Conservation (phyloP, 2,113 vertebrate species). For the Nesogale talazaci region DNA sequence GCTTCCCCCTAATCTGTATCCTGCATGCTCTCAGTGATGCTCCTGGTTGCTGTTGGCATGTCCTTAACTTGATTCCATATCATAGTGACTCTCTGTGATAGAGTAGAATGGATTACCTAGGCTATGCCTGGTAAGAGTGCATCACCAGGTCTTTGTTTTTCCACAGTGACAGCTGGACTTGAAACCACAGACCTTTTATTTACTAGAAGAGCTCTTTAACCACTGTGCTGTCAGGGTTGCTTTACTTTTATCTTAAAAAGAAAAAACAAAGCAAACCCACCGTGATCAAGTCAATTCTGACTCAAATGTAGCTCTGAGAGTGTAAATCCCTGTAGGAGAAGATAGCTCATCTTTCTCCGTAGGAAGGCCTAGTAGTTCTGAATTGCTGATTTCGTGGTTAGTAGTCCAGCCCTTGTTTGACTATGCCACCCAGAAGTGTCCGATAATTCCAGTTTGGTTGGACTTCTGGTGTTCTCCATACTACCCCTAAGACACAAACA, state of each 20-base stretch:
- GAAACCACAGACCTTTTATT: not conserved
- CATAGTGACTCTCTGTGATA: not conserved
- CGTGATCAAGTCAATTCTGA: too few relatives aligned
- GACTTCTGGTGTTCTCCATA: not conserved
- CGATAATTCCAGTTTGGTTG: not conserved
- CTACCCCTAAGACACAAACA: not conserved
- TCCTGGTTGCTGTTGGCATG: not conserved
- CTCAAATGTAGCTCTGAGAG: too few relatives aligned
- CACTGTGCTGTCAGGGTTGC: not conserved
- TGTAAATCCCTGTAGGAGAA: too few relatives aligned
- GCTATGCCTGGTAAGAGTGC: not conserved
- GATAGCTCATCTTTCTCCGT: too few relatives aligned
- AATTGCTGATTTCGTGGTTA: too few relatives aligned
- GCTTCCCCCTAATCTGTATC: not conserved
- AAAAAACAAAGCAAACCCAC: too few relatives aligned
- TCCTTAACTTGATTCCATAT: not conserved
- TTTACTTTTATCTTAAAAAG: not conserved
- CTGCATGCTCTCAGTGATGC: not conserved
- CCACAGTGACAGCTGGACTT: not conserved
- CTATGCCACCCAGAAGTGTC: too few relatives aligned
- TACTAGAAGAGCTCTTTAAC: not conserved
- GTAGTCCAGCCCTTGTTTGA: too few relatives aligned
- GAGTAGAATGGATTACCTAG: not conserved
- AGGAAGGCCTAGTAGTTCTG: too few relatives aligned
- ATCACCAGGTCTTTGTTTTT: not conserved